Conservation (phyloP, 2,888 invertebrate genomes). For the Machimus rusticus region DNA sequence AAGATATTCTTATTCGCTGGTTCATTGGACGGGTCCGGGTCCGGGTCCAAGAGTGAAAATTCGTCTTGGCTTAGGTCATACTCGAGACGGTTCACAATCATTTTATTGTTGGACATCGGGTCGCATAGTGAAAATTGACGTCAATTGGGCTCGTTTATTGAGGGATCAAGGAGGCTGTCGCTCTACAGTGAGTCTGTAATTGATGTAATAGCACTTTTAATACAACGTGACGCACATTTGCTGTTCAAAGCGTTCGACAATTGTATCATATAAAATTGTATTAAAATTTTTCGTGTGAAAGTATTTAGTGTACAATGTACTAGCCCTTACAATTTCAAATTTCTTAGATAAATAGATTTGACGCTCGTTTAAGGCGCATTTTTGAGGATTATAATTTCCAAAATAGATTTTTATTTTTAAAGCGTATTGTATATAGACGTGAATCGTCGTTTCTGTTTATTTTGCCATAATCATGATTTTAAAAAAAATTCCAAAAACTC, state of each 20-base stretch:
- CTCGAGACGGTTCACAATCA: neutral
- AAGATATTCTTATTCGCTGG: neutral
- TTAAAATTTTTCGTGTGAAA: neutral
- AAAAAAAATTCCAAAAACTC: too few species aligned
- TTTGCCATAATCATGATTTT: neutral
- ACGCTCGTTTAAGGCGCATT: too few species aligned
- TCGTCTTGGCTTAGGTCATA: neutral
- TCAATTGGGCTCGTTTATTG: neutral
- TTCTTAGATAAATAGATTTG: too few species aligned
- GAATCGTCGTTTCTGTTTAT: neutral
- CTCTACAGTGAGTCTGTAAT: neutral
- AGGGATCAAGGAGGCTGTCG: neutral
- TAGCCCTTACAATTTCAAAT: neutral
- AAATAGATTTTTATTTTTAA: neutral
- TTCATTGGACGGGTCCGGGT: neutral
- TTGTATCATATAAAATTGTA: neutral
- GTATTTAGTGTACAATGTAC: neutral
- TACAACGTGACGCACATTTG: neutral
- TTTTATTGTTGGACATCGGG: neutral
- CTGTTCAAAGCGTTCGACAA: neutral
- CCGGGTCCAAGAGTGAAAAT: neutral
- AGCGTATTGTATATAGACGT: neutral
- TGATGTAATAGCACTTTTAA: neutral
- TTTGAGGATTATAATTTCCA: too few species aligned
- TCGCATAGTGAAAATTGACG: neutral